Conservation (phyloP, 2,888 invertebrate species). For the Chalcosyrphus nemorum region DNA sequence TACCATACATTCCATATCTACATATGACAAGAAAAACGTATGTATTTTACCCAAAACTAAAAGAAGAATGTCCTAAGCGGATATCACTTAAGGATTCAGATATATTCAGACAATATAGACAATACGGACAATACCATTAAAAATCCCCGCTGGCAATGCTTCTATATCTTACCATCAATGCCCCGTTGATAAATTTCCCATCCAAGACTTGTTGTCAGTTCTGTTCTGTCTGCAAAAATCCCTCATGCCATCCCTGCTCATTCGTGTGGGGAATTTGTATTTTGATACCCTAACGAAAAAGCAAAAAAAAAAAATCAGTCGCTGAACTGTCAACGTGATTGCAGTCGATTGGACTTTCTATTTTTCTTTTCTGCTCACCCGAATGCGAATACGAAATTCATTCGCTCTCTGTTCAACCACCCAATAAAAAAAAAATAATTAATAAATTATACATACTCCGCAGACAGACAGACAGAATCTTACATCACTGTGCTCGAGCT, state of each 20-base stretch:
- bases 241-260: conserved; percentile 3
- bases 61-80: too few species aligned
- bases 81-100: too few species aligned
- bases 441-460: conserved; percentile 12
- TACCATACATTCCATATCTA: too few species aligned
- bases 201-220: too few species aligned
- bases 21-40: too few species aligned
- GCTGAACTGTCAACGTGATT: conserved; percentile 58
- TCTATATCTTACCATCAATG: conserved; percentile 3
- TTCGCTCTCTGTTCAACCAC: conserved; percentile 28
- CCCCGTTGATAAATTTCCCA: conserved; percentile 33
- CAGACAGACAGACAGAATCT: conserved; percentile 18
- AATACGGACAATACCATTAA: too few species aligned
- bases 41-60: too few species aligned
- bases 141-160: conserved; percentile 24
- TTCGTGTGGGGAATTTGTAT: conserved; percentile 47
- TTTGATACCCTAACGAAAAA: too few species aligned
- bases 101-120: too few species aligned
- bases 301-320: conserved; percentile 45
- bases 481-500: conserved; percentile 62
- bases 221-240: conserved; percentile 10
- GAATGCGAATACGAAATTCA: conserved; percentile 33
- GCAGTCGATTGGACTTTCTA: conserved; percentile 46
- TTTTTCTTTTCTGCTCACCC: conserved; percentile 27
- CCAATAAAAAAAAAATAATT: conserved; percentile 40